These are phyloP conservation scores for Geococcyx californianus DNA, from an alignment of 2,113 vertebrate genomes.

Conservation along the genomic window DNA sequence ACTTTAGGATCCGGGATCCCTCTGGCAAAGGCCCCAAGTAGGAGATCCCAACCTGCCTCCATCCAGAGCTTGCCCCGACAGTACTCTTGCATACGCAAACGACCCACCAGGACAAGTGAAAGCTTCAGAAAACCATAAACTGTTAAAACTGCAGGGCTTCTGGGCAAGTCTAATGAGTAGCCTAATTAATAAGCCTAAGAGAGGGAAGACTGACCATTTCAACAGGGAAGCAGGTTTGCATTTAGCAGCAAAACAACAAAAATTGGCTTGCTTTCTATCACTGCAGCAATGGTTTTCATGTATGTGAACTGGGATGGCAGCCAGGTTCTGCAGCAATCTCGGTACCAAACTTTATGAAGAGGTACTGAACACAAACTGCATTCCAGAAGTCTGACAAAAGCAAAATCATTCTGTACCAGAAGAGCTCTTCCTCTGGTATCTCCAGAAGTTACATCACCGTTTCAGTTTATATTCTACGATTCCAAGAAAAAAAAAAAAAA, in stretches of 20 bases:
- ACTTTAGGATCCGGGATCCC: not conserved
- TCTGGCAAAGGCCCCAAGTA: not conserved
- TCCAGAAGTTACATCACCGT: not conserved
- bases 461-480: not conserved
- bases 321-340: not conserved
- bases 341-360: not conserved
- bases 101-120: not conserved
- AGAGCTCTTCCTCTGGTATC: not conserved
- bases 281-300: not conserved
- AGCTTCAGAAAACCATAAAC: not conserved
- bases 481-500: not conserved
- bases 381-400: not conserved
- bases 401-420: not conserved
- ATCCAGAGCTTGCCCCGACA: not conserved
- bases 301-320: not conserved
- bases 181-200: not conserved
- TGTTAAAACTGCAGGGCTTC: not conserved
- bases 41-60: not conserved
- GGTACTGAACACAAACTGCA: not conserved
- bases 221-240: not conserved
- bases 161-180: not conserved
- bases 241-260: not conserved
- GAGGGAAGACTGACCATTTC: not conserved
- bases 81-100: not conserved
- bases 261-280: not conserved